Conservation (phyloP, 2,888 invertebrate genomes). For the Leucozona laternaria region DNA sequence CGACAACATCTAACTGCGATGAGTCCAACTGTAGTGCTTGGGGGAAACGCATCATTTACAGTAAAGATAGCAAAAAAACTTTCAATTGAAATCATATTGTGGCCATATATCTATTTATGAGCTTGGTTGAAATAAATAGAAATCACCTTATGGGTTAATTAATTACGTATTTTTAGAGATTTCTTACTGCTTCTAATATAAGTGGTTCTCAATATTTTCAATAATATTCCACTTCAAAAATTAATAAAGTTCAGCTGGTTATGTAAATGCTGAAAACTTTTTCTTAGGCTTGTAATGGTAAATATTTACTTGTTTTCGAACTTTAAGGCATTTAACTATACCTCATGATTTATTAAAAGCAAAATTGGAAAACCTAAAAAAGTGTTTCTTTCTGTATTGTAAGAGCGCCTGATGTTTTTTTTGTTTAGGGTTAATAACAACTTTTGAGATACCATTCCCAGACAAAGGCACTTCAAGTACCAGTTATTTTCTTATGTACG, state of each 20-base stretch:
- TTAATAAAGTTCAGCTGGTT: neutral
- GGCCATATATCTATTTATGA: too few relatives aligned
- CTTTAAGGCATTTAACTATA: constrained; percentile 32
- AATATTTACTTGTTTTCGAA: neutral
- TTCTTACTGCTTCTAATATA: too few relatives aligned
- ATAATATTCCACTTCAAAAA: neutral
- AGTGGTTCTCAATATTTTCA: too few relatives aligned
- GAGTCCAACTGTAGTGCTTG: too few relatives aligned
- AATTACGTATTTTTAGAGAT: too few relatives aligned
- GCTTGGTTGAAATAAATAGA: too few relatives aligned
- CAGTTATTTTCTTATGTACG: constrained; percentile 62
- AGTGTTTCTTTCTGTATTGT: neutral
- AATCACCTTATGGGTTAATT: too few relatives aligned
- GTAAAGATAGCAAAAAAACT: too few relatives aligned
- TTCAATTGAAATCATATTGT: too few relatives aligned
- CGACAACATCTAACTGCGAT: too few relatives aligned
- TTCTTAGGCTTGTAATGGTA: neutral
- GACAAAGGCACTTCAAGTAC: constrained; percentile 68
- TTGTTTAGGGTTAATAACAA: constrained; percentile 44
- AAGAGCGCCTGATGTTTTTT: neutral
- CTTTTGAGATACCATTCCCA: constrained; percentile 52
- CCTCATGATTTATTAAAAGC: constrained; percentile 11
- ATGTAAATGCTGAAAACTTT: neutral
- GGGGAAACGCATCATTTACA: too few relatives aligned
- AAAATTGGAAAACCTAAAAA: neutral